Conservation (phyloP, 2,797 vertebrate species). For the Phrynocephalus vlangalii region DNA sequence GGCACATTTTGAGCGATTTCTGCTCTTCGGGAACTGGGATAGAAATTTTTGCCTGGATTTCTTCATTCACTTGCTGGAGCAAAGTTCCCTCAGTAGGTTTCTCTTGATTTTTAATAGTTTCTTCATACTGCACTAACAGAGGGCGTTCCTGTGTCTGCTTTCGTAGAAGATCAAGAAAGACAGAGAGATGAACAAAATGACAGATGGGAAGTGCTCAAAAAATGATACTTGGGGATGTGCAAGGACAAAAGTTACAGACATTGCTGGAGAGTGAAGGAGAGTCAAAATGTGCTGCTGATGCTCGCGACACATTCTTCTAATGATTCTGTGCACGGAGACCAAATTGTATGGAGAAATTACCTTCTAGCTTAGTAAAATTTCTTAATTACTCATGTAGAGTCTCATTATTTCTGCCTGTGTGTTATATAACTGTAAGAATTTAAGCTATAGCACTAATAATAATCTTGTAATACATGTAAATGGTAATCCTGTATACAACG, state of each 20-base stretch:
- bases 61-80: conserved; percentile 79
- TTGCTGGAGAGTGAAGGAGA: neutral
- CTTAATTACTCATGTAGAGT: neutral
- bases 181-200: conserved; percentile 92
- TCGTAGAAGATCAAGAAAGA: conserved; percentile 90
- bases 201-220: conserved; percentile 82
- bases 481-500: conserved; percentile 49
- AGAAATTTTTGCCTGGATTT: conserved; percentile 83
- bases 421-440: neutral
- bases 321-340: neutral
- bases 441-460: conserved; percentile 36
- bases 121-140: conserved; percentile 85
- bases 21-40: conserved; percentile 85
- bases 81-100: conserved; percentile 78
- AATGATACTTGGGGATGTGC: conserved; percentile 81
- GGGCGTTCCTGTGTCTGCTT: conserved; percentile 87
- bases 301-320: neutral
- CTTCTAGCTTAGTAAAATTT: conserved; percentile 1
- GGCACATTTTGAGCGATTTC: conserved; percentile 81
- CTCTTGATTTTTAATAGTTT: conserved; percentile 85
- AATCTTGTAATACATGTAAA: conserved; percentile 1
- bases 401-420: neutral
- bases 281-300: neutral
- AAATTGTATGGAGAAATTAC: neutral
- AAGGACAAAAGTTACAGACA: conserved; percentile 67